Percentiles rank a stretch among this genome's conserved stretches.
Evolutionary conservation across 2,113 vertebrate genomes (phyloP).

Genomic region (Leucopsar rothschildi): DNA sequence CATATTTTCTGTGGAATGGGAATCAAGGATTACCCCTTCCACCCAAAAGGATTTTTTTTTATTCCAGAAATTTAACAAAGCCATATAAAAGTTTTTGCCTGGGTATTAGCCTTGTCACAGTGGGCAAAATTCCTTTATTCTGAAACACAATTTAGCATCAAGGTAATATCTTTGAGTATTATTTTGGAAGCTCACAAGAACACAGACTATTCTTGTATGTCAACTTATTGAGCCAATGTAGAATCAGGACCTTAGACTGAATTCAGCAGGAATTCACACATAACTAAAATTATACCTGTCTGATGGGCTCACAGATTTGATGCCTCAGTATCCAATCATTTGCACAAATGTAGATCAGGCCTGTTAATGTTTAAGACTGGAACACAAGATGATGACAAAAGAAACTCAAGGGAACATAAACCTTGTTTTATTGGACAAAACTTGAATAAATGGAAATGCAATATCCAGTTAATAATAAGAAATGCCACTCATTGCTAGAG

Average conservation of each 20-base stretch:
- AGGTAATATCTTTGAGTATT: not conserved
- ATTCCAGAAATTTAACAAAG: not conserved
- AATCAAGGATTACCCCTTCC: not conserved
- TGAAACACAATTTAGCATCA: not conserved
- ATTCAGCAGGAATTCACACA: not conserved
- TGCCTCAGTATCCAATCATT: not conserved
- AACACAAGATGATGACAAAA: not conserved
- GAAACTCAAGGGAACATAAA: not conserved
- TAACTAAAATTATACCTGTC: not conserved
- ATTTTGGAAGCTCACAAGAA: not conserved
- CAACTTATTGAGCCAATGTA: not conserved
- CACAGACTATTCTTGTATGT: not conserved
- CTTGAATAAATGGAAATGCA: not conserved
- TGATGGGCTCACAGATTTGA: not conserved
- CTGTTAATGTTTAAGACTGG: not conserved
- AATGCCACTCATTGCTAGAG: not conserved
- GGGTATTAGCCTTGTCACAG: not conserved
- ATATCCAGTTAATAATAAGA: not conserved
- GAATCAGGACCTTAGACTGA: not conserved
- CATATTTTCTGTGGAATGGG: not conserved
- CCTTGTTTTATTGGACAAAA: not conserved
- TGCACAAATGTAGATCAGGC: not conserved
- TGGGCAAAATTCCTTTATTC: not conserved
- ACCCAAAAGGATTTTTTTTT: not conserved
- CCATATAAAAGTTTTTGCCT: constrained; percentile 3